Percentiles rank a stretch among this genome's conserved stretches.
Conservation (phyloP, 2,113 vertebrate genomes). For the Laterallus jamaicensis region DNA sequence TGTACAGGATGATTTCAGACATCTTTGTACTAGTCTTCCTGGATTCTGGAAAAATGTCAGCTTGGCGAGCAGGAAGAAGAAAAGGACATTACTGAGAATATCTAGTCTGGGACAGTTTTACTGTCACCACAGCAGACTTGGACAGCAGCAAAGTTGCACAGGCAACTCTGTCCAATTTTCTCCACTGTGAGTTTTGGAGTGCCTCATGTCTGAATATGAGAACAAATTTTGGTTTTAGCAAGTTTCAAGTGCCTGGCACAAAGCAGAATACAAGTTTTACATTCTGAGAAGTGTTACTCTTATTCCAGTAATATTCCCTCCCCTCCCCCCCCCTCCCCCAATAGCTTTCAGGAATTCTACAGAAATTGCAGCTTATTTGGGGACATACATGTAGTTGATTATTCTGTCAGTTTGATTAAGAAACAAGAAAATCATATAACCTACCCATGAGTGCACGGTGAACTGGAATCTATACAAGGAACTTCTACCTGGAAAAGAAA, state of each 20-base stretch:
- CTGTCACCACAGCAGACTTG: slow-evolving; percentile 43
- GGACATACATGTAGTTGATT: neutral
- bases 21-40: slow-evolving; percentile 14
- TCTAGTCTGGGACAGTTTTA: neutral
- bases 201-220: neutral
- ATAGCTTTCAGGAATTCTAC: neutral
- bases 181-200: slow-evolving; percentile 18
- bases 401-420: neutral
- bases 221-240: slow-evolving; percentile 53
- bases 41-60: slow-evolving; percentile 42
- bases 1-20: neutral
- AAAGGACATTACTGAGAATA: slow-evolving; percentile 61
- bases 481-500: slow-evolving; percentile 50
- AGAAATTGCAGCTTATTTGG: neutral
- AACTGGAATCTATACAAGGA: neutral
- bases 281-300: neutral
- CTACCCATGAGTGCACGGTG: neutral
- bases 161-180: neutral
- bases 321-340: no score
- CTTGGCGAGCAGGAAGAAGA: slow-evolving; percentile 49
- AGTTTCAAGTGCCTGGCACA: neutral
- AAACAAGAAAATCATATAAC: neutral
- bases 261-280: neutral
- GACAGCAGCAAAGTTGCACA: slow-evolving; percentile 50
- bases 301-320: neutral